Evolutionary conservation across 2,797 vertebrate species (phyloP).

Genomic region (Cryptoprocta ferox): DNA sequence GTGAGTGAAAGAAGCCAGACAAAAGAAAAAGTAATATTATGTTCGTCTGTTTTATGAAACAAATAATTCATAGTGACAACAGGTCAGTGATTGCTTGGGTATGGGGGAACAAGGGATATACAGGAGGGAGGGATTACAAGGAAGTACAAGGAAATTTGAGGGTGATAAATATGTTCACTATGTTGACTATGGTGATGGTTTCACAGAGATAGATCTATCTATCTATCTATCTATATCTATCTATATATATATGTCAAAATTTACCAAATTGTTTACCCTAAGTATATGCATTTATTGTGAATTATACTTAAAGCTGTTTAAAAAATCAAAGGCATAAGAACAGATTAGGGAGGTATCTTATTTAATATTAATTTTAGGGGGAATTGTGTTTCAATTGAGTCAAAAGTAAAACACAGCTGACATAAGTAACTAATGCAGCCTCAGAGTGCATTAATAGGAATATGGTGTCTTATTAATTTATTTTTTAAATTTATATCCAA

Average conservation of each 20-base stretch:
- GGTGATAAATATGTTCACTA: not conserved
- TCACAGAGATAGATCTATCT: not conserved
- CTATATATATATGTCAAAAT: not conserved
- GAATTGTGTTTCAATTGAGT: not conserved
- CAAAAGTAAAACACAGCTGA: slow-evolving; percentile 19
- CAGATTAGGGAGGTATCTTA: not conserved
- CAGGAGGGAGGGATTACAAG: not conserved
- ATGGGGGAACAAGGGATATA: not conserved
- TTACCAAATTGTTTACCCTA: not conserved
- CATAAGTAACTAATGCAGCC: not conserved
- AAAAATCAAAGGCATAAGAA: not conserved
- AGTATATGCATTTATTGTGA: not conserved
- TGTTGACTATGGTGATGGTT: not conserved
- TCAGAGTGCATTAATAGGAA: not conserved
- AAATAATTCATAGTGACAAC: not conserved
- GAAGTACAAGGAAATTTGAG: not conserved
- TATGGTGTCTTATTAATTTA: not conserved
- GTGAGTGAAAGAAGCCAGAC: not conserved
- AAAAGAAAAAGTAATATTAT: not conserved
- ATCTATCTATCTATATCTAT: not conserved
- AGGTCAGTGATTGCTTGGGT: not conserved
- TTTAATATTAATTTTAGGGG: not conserved
- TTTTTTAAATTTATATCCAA: no score
- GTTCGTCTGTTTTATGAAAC: not conserved
- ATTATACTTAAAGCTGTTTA: not conserved